phyloP scores from a whole-genome alignment of 2,113 vertebrate species.

The Ivindomyrus marchei region DNA sequence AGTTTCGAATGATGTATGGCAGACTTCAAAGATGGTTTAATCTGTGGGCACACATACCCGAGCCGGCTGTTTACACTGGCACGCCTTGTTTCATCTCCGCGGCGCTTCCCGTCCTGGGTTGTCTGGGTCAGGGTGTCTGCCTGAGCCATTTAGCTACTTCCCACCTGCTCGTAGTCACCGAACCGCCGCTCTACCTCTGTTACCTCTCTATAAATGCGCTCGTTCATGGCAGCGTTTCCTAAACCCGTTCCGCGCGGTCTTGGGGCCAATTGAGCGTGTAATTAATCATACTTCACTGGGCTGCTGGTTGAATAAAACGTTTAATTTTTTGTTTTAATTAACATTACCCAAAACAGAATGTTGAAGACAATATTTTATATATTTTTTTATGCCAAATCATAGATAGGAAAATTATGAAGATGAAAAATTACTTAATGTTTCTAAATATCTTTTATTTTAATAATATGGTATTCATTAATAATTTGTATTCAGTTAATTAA shows the following conservation, averaged over 20 bases:
- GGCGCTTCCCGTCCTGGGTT: background rate
- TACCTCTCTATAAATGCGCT: background rate
- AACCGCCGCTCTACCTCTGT: background rate
- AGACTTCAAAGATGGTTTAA: constrained; percentile 32
- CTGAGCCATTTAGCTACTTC: background rate
- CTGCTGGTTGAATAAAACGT: background rate
- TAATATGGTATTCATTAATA: background rate
- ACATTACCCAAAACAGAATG: background rate
- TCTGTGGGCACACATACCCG: constrained; percentile 17
- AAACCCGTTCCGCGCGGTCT: background rate
- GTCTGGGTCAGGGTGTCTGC: background rate
- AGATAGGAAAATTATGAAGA: background rate
- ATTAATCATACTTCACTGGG: background rate
- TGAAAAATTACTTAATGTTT: background rate
- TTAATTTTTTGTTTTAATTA: background rate
- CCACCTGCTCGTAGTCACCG: background rate
- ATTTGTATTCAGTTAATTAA: background rate
- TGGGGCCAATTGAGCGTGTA: background rate
- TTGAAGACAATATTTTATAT: background rate
- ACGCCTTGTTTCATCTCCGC: background rate
- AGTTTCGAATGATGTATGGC: constrained; percentile 18
- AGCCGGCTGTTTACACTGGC: constrained; percentile 3
- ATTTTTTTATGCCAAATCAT: background rate
- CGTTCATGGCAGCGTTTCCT: background rate
- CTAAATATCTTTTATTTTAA: background rate